A percentile compares a stretch with the other conserved stretches of the same genome.
These are phyloP conservation scores for Plutella xylostella DNA, from an alignment of 2,888 invertebrate species.

Conservation along the genomic window DNA sequence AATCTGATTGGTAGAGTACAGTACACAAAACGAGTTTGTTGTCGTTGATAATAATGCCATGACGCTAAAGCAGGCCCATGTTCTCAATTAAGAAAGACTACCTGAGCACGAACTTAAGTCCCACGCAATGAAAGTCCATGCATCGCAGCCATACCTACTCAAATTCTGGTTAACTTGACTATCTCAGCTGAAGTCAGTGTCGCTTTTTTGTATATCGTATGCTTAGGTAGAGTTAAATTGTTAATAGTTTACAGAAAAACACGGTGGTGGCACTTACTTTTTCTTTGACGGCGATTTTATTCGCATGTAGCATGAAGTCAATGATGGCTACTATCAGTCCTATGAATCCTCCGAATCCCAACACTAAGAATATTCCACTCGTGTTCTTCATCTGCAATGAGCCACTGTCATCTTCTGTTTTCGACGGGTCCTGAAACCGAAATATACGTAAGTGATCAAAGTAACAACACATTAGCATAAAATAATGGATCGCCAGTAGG, in stretches of 20 bases:
- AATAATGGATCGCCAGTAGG: background rate
- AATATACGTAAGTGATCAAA: slow-evolving; percentile 10
- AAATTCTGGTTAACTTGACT: too few relatives aligned
- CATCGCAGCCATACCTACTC: too few relatives aligned
- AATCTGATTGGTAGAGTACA: too few relatives aligned
- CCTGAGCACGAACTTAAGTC: too few relatives aligned
- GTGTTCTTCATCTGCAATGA: slow-evolving; percentile 87
- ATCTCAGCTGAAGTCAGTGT: too few relatives aligned
- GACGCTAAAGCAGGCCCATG: too few relatives aligned
- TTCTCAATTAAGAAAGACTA: too few relatives aligned
- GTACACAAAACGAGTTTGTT: too few relatives aligned
- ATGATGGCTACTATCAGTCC: slow-evolving; percentile 81
- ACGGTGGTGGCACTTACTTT: slow-evolving; percentile 66
- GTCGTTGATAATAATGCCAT: too few relatives aligned
- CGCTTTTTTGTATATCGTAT: too few relatives aligned
- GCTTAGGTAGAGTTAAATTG: too few relatives aligned
- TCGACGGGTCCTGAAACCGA: slow-evolving; percentile 20
- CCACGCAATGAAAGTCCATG: too few relatives aligned
- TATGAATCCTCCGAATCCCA: slow-evolving; percentile 78
- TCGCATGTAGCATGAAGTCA: slow-evolving; percentile 89
- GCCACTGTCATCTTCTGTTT: slow-evolving; percentile 50
- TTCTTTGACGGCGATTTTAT: slow-evolving; percentile 80
- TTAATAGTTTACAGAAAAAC: background rate
- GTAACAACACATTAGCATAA: background rate
- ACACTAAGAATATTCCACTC: slow-evolving; percentile 91